A percentile compares a stretch with the other conserved stretches of the same genome.
These are phyloP conservation scores for Hemiprocne comata DNA, from an alignment of 2,113 vertebrate genomes.

Conservation along the genomic window DNA sequence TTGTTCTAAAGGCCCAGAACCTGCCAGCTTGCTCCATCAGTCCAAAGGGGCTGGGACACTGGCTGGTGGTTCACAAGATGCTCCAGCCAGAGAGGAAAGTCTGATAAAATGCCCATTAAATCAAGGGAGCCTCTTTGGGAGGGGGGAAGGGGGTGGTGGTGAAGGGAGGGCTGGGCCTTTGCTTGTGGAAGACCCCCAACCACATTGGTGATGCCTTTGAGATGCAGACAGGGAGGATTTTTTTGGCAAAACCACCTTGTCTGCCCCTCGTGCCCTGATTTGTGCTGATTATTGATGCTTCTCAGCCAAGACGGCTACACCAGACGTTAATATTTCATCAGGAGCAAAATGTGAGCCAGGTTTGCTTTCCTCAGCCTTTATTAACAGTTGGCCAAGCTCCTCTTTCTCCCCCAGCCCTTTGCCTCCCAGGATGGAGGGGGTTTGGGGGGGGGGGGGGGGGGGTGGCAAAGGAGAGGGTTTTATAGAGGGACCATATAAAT, in stretches of 20 bases:
- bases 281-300: neutral
- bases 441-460: too few species aligned
- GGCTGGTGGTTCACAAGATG: neutral
- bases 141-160: too few species aligned
- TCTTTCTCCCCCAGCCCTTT: neutral
- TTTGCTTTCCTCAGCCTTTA: neutral
- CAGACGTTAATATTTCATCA: neutral
- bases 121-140: fast-evolving
- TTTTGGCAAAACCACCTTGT: neutral
- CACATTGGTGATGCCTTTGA: too few species aligned
- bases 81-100: neutral
- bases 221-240: neutral
- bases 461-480: neutral
- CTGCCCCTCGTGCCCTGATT: fast-evolving
- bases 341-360: neutral
- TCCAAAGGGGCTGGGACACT: fast-evolving
- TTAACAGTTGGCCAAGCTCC: fast-evolving
- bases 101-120: neutral
- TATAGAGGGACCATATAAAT: neutral
- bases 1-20: neutral
- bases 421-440: too few species aligned
- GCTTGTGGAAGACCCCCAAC: neutral
- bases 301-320: neutral
- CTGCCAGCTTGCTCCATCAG: fast-evolving
- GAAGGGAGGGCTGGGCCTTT: neutral